These are phyloP conservation scores for Microctonus brassicae DNA, from an alignment of 2,888 invertebrate species.

Conservation along the genomic window DNA sequence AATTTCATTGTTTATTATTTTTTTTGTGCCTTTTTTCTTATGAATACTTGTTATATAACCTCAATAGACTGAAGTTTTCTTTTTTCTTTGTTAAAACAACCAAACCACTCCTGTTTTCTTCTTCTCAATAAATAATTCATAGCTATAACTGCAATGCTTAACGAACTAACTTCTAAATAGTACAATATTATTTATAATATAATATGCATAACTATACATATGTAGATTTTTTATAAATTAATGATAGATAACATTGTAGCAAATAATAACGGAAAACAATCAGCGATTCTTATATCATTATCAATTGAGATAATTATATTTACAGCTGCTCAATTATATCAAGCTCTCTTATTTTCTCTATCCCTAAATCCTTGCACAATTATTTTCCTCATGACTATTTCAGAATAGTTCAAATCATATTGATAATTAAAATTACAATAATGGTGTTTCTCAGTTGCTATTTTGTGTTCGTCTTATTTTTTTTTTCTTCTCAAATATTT, in stretches of 20 bases:
- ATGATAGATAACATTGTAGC: slow-evolving; percentile 16
- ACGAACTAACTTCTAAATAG: not conserved
- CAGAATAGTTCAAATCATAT: not conserved
- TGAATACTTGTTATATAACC: not conserved
- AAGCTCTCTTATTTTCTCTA: not conserved
- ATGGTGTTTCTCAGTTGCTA: not conserved
- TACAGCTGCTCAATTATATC: slow-evolving; percentile 7
- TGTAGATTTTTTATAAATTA: slow-evolving; percentile 28
- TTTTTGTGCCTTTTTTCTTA: not conserved
- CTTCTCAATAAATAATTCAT: not conserved
- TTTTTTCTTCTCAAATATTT: not conserved
- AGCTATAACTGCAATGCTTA: not conserved
- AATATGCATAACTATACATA: not conserved
- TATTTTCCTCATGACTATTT: not conserved
- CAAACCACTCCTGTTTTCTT: not conserved
- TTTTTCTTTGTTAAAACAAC: not conserved
- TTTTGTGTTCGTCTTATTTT: not conserved
- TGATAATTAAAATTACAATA: not conserved
- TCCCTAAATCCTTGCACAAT: not conserved
- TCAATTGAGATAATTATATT: slow-evolving; percentile 8
- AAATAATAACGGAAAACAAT: slow-evolving; percentile 10
- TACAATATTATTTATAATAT: not conserved
- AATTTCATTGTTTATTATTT: not conserved
- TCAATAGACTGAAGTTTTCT: not conserved
- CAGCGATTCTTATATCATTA: not conserved